Evolutionary conservation across 1,140 invertebrate genomes (phyloP).

Genomic region (Ceratosolen fusciceps): DNA sequence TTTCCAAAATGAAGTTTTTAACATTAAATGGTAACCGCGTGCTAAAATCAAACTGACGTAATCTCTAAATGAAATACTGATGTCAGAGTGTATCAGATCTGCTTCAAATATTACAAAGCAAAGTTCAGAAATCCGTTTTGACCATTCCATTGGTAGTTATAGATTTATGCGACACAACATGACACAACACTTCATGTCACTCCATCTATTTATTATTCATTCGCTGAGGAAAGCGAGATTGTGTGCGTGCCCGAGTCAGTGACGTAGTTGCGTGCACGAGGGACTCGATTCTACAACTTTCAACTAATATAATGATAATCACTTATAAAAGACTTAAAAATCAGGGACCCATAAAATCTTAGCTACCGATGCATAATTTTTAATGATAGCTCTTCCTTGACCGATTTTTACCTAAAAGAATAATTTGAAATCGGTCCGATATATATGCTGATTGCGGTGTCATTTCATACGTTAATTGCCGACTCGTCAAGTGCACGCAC

Average conservation of each 20-base stretch:
- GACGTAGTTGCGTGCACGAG: not conserved
- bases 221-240: not conserved
- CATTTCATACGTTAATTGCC: slow-evolving; percentile 14
- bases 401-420: not conserved
- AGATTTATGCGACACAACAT: slow-evolving; percentile 28
- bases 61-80: slow-evolving; percentile 57
- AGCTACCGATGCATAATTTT: not conserved
- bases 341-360: not conserved
- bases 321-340: not conserved
- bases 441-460: not conserved
- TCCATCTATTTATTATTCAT: slow-evolving; percentile 35
- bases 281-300: not conserved
- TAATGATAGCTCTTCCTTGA: not conserved
- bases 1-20: not conserved
- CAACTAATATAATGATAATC: not conserved
- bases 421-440: not conserved
- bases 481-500: slow-evolving; percentile 8
- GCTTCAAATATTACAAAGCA: slow-evolving; percentile 47
- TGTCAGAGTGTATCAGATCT: slow-evolving; percentile 55
- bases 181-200: slow-evolving; percentile 34
- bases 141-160: not conserved
- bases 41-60: not conserved
- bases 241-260: too few species aligned
- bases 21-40: not conserved
- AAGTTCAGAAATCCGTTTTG: not conserved